Conservation (phyloP, 2,113 vertebrate genomes). For the Apus apus region DNA sequence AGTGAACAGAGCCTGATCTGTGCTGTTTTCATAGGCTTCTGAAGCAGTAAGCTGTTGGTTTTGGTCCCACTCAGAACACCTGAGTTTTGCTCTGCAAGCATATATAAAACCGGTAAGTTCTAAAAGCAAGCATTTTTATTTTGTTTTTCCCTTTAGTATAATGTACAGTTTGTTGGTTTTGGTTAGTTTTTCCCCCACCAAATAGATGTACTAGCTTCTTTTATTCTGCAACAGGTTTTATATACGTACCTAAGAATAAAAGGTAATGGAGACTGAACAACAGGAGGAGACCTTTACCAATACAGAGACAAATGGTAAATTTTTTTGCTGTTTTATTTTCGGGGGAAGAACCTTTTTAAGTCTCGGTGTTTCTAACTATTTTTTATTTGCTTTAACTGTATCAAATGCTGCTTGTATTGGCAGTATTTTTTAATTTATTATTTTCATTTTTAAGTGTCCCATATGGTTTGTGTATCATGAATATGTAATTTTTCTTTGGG, state of each 20-base stretch:
- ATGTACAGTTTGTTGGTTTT: background rate
- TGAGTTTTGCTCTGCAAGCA: slow-evolving; percentile 52
- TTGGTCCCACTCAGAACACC: slow-evolving; percentile 59
- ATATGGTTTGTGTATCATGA: background rate
- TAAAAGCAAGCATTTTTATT: background rate
- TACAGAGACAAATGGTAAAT: slow-evolving; percentile 88
- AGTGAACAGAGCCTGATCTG: slow-evolving; percentile 18
- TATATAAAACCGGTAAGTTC: slow-evolving; percentile 64
- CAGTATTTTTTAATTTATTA: background rate
- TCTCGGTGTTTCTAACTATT: background rate
- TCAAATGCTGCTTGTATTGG: background rate
- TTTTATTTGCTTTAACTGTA: background rate
- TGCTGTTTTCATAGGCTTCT: slow-evolving; percentile 68
- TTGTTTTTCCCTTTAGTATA: background rate
- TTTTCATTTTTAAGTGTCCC: background rate
- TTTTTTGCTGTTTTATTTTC: slow-evolving; percentile 5
- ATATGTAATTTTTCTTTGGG: background rate
- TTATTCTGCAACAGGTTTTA: slow-evolving; percentile 50
- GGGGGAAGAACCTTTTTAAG: background rate
- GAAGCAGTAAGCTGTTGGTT: slow-evolving; percentile 51
- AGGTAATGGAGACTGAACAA: slow-evolving; percentile 92
- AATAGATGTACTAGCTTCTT: background rate
- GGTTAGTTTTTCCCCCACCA: background rate
- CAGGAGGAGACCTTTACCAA: slow-evolving; percentile 93
- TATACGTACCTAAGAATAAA: slow-evolving; percentile 58